A percentile compares a stretch with the other conserved stretches of the same genome.
phyloP scores from a whole-genome alignment of 2,797 vertebrate genomes.

The Hypotaenidia okinawae region DNA sequence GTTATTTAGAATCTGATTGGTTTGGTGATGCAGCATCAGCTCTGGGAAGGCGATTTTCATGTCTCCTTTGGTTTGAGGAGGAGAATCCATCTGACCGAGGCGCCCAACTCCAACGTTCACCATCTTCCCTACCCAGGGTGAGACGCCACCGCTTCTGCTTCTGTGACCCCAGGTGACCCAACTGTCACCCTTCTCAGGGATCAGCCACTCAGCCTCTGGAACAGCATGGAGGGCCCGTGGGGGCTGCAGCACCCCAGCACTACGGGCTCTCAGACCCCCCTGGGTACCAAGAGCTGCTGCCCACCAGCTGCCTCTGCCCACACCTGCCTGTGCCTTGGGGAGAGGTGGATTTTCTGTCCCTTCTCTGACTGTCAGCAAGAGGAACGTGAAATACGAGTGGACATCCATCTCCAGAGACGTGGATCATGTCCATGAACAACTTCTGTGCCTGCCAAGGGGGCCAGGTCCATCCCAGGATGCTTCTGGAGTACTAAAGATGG shows the following conservation, averaged over 20 bases:
- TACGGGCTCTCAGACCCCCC: neutral
- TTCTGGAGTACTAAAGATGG: neutral
- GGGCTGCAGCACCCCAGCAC: neutral
- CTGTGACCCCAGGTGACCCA: neutral
- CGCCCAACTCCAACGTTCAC: neutral
- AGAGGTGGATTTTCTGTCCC: neutral
- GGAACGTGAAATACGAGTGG: neutral
- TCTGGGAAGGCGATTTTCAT: neutral
- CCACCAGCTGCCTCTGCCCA: neutral
- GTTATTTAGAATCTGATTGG: neutral
- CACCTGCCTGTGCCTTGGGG: neutral
- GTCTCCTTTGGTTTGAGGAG: neutral
- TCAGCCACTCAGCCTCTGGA: neutral
- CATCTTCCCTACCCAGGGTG: neutral
- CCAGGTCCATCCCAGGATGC: neutral
- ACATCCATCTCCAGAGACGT: neutral
- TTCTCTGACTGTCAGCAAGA: neutral
- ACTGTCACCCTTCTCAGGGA: neutral
- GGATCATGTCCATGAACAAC: neutral
- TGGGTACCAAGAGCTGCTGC: neutral
- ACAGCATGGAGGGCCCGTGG: too few species aligned
- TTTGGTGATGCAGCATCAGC: neutral
- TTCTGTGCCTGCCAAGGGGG: fast-evolving
- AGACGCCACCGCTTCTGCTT: neutral
- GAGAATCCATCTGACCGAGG: neutral